Base-by-base conservation (phyloP, 2,113 vertebrate species). In the Nematolebias whitei region DNA sequence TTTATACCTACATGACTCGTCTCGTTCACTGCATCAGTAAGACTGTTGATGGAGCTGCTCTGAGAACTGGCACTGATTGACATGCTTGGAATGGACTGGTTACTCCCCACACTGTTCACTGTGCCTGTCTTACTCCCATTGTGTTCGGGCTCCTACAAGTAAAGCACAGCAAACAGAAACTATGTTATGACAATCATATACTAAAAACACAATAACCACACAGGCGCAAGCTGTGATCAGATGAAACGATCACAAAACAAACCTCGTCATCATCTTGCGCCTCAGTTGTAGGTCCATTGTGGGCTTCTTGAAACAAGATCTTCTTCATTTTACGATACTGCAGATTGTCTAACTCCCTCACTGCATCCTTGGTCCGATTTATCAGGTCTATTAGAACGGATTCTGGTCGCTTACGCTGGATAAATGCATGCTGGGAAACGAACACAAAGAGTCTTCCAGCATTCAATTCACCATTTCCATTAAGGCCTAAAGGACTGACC, bases 241-340 rank as follows among this genome's bases (percentile, higher is more conserved):
- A 2, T 19, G 1, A 65, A 53, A 76, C 1, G 19, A 44, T 76
- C 24, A 55, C 10, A 45, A 29, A 29, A 57, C 89, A 83, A 60
- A 99, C 98, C 96, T 99, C 98, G 66, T 99, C 96, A 74, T 99
- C 98, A 50, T 99, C 98, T 83, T 95, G 95, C 56, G 93, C 93
- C 90, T 99, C 97, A 0, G 94, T 95, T 39, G 95, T 90, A 50
- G 96, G 96, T 58, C 98, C 97, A 39, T 99, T 99, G 86, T 95
- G 96, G 4, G 95, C 95, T 93, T 99, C 97, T 69, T 98, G 97
- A 90, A 99, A 99, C 84, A 99, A 95, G 68, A 99, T 95, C 86
- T 99, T 99, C 91, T 99, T 99, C 98, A 99, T 98, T 88, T 99
- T 99, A 78, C 96, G 95, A 88, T 98, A 99, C 88, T 99, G 97